Evolutionary conservation across 2,797 vertebrate genomes (phyloP), one percentile per base, ranked within the genome.

Genomic region (Mareca strepera): DNA sequence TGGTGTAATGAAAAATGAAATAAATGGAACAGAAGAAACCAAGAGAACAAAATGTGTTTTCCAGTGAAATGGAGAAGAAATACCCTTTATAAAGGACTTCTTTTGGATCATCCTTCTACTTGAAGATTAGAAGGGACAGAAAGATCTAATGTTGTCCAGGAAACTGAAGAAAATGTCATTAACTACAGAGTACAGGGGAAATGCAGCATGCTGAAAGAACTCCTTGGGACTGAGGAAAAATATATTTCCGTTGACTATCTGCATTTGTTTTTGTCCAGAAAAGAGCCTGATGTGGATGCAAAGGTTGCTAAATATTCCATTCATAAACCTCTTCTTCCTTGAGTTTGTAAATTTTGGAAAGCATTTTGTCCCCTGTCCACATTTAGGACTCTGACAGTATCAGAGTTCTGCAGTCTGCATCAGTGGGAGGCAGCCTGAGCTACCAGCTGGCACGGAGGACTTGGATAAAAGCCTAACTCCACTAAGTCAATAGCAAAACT

Each of bases 91-190:
- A 44, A 80, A 82, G 4, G 5, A 56, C 28, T 79, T 86, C 35
- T 52, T 96, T 94, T 76, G 73, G 44, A 92, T 88, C 69, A 83
- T 94, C 83, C 72, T 96, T 93, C 70, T 87, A 90, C n/a, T 73
- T 59, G 35, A 62, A 93, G 50, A 94, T 68, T 91, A 91, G 67
- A 93, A 94, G 66, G 68, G 67, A 69, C 67, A 79, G 69, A 83
- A 92, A 76, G 43, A 90, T 52, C 28, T 73, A 92, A 76, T 75
- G 60, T 80, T 95, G 80, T 96, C 86, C 90, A 92, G 88, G 83
- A 95, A 97, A 96, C 68, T 86, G 55, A 88, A 95, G 80, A 89
- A 96, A 91, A 74, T 67, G 23, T 79, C 85, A 84, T 91, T 70
- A 96, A 93, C 94, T 87, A 82, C 85, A 79, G 68, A 90, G 43